Conservation (phyloP, 2,113 vertebrate species). For the Vicugna pacos region DNA sequence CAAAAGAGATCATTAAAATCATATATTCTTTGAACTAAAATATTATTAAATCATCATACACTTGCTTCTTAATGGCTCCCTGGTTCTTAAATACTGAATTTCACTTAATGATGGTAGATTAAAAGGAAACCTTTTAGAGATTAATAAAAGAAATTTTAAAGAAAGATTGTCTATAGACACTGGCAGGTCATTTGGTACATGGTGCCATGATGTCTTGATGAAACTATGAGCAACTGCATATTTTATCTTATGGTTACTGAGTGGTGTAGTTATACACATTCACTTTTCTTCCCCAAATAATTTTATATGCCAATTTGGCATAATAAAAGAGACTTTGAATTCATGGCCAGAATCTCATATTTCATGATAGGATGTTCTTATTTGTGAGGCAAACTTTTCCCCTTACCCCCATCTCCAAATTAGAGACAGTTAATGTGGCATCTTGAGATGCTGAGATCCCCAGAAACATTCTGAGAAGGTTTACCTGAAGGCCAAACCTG, state of each 20-base stretch:
- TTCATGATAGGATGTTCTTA: conserved; percentile 62
- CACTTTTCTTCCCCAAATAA: neutral
- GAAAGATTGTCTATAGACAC: conserved; percentile 29
- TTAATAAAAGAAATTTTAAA: conserved; percentile 47
- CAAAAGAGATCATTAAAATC: conserved; percentile 84
- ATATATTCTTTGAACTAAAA: conserved; percentile 75
- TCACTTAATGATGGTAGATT: conserved; percentile 55
- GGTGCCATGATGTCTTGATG: neutral
- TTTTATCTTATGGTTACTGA: neutral
- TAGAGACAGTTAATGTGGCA: neutral
- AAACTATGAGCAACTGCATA: neutral
- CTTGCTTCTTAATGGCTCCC: conserved; percentile 66
- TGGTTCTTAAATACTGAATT: conserved; percentile 76
- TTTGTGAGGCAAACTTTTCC: neutral
- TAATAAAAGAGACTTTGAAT: conserved; percentile 48
- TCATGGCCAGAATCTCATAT: conserved; percentile 67
- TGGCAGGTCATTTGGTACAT: neutral
- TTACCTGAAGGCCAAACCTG: neutral
- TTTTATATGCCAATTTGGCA: neutral
- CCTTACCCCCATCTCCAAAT: neutral
- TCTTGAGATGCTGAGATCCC: neutral
- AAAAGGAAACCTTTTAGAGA: conserved; percentile 61
- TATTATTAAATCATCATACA: conserved; percentile 60
- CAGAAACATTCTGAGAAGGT: neutral
- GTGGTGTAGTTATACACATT: neutral